Percentiles rank a stretch among this genome's conserved stretches.
phyloP scores from a whole-genome alignment of 2,797 vertebrate species.

The Aselliscus stoliczkanus region DNA sequence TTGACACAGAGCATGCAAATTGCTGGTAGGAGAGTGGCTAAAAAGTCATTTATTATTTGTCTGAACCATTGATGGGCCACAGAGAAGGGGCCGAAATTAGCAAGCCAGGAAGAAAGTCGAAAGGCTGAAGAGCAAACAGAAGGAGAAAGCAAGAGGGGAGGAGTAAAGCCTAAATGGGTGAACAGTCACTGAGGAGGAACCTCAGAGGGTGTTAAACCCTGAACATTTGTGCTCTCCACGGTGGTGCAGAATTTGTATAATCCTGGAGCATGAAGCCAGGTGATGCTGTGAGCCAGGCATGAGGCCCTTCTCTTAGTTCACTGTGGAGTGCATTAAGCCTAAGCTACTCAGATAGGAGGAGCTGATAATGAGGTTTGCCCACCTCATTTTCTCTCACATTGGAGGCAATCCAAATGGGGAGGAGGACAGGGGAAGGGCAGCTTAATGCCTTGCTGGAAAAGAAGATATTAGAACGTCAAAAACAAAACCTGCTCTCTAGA shows the following conservation, averaged over 20 bases:
- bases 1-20: slow-evolving; percentile 68
- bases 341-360: not conserved
- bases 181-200: not conserved
- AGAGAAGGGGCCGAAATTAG: slow-evolving; percentile 67
- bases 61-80: slow-evolving; percentile 56
- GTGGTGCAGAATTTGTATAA: not conserved
- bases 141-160: slow-evolving; percentile 30
- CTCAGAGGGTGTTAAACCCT: slow-evolving; percentile 61
- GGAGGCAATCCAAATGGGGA: not conserved
- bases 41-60: slow-evolving; percentile 70
- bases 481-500: not conserved
- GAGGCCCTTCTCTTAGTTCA: not conserved
- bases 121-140: slow-evolving; percentile 5
- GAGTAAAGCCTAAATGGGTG: slow-evolving; percentile 33
- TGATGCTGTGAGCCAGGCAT: not conserved
- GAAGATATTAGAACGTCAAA: not conserved
- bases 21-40: slow-evolving; percentile 67
- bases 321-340: not conserved
- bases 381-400: not conserved
- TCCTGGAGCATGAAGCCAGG: not conserved
- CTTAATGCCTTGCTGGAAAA: not conserved
- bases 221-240: not conserved
- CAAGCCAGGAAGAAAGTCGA: not conserved
- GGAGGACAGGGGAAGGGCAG: not conserved
- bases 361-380: not conserved